These are phyloP conservation scores for Corynorhinus townsendii DNA, from an alignment of 2,113 vertebrate genomes.

Conservation along the genomic window DNA sequence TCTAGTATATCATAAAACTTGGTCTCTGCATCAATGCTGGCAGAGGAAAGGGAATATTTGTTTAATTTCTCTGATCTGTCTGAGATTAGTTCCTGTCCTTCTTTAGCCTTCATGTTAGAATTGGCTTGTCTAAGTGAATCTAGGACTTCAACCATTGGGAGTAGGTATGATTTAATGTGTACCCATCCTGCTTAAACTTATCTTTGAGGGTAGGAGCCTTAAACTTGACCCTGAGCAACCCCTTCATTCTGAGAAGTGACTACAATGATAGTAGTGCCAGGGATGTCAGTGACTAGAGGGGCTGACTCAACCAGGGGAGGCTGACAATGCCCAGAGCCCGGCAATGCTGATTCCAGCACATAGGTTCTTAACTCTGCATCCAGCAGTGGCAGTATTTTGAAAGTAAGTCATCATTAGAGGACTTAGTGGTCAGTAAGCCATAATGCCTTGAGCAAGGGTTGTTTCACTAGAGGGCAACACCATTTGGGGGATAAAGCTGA, in stretches of 20 bases:
- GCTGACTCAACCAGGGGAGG: neutral
- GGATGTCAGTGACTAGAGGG: neutral
- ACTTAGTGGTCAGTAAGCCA: neutral
- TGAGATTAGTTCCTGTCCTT: neutral
- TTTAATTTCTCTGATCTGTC: neutral
- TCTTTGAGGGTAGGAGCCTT: neutral
- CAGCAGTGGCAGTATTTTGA: neutral
- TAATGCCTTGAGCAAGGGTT: neutral
- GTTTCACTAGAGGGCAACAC: neutral
- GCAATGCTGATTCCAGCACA: neutral
- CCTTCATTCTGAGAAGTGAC: neutral
- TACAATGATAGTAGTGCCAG: neutral
- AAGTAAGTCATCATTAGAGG: neutral
- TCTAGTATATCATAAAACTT: neutral
- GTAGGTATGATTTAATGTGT: neutral
- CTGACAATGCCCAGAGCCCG: neutral
- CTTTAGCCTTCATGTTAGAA: neutral
- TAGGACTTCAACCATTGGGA: neutral
- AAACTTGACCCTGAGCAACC: neutral
- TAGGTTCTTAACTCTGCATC: neutral
- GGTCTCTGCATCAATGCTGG: neutral
- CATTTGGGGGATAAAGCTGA: neutral
- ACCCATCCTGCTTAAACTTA: neutral
- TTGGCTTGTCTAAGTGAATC: neutral
- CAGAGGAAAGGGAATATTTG: neutral